Base-by-base conservation (phyloP, 2,797 vertebrate species). In the Danio tinwini region DNA sequence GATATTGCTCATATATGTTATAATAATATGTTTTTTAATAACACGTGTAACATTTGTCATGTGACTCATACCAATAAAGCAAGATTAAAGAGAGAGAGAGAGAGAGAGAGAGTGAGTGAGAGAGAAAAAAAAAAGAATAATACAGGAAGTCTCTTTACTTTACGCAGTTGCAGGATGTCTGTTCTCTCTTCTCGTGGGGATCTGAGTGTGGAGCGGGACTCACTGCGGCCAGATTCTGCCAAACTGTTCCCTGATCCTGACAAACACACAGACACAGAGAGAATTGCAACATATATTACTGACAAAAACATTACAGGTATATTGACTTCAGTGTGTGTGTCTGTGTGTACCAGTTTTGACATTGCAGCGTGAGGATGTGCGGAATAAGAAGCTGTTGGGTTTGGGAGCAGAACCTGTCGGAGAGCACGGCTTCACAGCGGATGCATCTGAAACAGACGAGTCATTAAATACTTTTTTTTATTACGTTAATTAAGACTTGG, bases 331-430 rank as follows among this genome's bases (percentile, higher is more conserved):
- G 12, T 40, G 12, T 58, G 45, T 63, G 6, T 56, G 12, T 58
- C 45, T 63, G 6, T 56, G 67, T 65, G 10, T 68, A 79, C 76
- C 67, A 2, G 69, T 74, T 17, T 73, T 93, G 82, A 91, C 81
- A 0, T 78, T 90, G 88, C 88, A 88, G 40, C 94, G 94, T 9
- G 95, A 96, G 0, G 95, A 90, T 0, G 94, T 85, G 12, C 95
- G 94, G 88, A 97, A 97, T 73, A 96, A 93, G 88, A 97, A 96
- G 83, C 96, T 96, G 92, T 91, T 95, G 81, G 96, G 96, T 87
- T 91, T 96, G 85, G 92, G 94, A 29, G 86, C 84, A 55, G 89
- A 89, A 67, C 93, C 89, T 0, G 93, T 88, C 0, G 94, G 93
- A 0, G 85, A 89, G 21, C 86, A 88, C 5, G 84, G 83, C 81